Conservation (phyloP, 2,888 invertebrate genomes). For the Hirtodrosophila trivittata region DNA sequence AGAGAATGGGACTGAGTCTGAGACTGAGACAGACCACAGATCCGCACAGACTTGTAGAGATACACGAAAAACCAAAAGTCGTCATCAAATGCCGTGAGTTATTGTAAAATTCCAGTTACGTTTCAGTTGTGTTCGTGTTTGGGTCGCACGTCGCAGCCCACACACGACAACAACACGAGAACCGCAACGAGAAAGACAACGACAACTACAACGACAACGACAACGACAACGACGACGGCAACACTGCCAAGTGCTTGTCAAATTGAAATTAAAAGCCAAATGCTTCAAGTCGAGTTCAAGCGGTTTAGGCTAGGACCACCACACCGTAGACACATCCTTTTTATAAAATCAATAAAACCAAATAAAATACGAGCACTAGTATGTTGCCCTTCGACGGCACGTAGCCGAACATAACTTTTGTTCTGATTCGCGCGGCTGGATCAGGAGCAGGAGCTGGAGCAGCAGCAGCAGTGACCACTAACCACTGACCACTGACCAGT, state of each 20-base stretch:
- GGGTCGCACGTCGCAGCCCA: conserved; percentile 25
- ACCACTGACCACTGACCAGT: background rate
- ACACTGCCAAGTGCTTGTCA: conserved; percentile 73
- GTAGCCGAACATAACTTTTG: conserved; percentile 45
- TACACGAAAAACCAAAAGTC: conserved; percentile 54
- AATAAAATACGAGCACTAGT: conserved; percentile 62
- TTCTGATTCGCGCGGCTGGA: conserved; percentile 38
- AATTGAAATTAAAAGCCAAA: conserved; percentile 77
- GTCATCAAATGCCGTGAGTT: conserved; percentile 75
- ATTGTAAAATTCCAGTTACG: conserved; percentile 67
- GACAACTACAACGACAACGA: background rate
- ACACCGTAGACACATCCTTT: conserved; percentile 47
- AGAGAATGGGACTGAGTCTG: background rate
- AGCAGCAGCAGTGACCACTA: background rate
- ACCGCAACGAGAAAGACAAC: background rate
- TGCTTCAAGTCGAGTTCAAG: conserved; percentile 54
- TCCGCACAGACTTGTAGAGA: conserved; percentile 27
- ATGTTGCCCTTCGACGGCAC: conserved; percentile 34
- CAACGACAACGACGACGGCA: conserved; percentile 29
- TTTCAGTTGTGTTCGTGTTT: conserved; percentile 29
- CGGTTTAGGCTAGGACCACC: conserved; percentile 31
- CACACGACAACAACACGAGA: background rate
- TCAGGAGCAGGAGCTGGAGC: conserved; percentile 6
- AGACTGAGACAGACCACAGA: conserved; percentile 9
- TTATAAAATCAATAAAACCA: conserved; percentile 71